Evolutionary conservation across 2,113 vertebrate species (phyloP).

Genomic region (Tretioscincus oriximinensis): DNA sequence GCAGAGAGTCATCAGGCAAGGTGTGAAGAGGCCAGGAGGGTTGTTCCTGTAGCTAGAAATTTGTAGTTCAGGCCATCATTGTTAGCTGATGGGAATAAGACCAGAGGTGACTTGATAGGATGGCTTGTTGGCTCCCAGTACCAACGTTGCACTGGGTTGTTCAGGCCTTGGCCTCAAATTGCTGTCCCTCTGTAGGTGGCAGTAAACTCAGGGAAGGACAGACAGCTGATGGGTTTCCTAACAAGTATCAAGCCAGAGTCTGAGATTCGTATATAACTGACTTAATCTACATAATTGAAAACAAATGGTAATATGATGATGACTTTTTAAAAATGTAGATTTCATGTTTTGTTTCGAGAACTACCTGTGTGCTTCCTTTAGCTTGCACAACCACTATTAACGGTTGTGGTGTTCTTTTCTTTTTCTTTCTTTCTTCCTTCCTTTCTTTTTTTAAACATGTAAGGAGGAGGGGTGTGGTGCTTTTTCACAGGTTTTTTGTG

Average conservation of each 20-base stretch:
- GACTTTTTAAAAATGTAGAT: constrained; percentile 30
- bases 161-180: neutral
- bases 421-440: neutral
- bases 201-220: constrained; percentile 28
- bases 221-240: neutral
- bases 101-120: constrained; percentile 6
- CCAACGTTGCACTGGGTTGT: neutral
- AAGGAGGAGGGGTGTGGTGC: constrained; percentile 15
- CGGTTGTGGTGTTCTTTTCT: constrained; percentile 12
- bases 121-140: neutral
- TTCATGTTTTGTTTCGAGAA: constrained; percentile 46
- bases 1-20: neutral
- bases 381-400: neutral
- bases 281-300: constrained; percentile 36
- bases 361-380: neutral
- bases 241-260: neutral
- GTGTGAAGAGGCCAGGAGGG: constrained; percentile 29
- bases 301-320: neutral
- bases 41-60: constrained; percentile 12
- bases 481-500: constrained; percentile 44
- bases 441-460: constrained; percentile 24
- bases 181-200: neutral
- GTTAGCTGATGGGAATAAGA: constrained; percentile 46
- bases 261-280: constrained; percentile 12
- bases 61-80: constrained; percentile 12